Evolutionary conservation across 2,888 invertebrate genomes (phyloP).

Genomic region (Drosophila paranaensis): DNA sequence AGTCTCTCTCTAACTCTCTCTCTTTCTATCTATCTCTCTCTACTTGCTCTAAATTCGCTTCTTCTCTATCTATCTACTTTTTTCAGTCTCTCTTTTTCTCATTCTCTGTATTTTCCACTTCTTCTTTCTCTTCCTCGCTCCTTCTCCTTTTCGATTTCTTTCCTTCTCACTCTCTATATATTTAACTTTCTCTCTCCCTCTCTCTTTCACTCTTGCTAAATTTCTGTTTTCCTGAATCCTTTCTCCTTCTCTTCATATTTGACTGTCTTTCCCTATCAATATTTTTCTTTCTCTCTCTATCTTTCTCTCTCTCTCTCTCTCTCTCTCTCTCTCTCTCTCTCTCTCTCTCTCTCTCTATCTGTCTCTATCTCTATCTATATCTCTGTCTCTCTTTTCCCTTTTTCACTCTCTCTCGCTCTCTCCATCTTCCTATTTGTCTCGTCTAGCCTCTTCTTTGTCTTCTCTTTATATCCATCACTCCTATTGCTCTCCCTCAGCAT

Average conservation of each 20-base stretch:
- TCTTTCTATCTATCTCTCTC: background rate
- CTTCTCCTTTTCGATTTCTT: too few species aligned
- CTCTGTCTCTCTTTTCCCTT: too few species aligned
- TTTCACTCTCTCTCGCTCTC: background rate
- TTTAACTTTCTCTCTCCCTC: background rate
- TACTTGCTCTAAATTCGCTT: too few species aligned
- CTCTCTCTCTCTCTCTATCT: background rate
- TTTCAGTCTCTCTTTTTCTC: background rate
- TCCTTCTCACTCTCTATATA: too few species aligned
- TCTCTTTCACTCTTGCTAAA: background rate
- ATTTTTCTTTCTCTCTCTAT: background rate
- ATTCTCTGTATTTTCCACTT: too few species aligned
- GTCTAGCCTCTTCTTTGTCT: too few species aligned
- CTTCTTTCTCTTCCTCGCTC: too few species aligned
- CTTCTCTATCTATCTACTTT: background rate
- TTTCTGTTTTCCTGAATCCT: too few species aligned
- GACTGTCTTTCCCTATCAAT: background rate
- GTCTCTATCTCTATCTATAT: background rate
- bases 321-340: background rate
- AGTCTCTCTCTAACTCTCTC: too few species aligned
- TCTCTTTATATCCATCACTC: too few species aligned
- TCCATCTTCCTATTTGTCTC: background rate
- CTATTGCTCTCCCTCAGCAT: too few species aligned
- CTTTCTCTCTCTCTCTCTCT: background rate
- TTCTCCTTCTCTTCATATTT: too few species aligned